Evolutionary conservation across 1,140 invertebrate species (phyloP), one percentile per base, ranked within the genome.

Genomic region (Berghia stephanieae): DNA sequence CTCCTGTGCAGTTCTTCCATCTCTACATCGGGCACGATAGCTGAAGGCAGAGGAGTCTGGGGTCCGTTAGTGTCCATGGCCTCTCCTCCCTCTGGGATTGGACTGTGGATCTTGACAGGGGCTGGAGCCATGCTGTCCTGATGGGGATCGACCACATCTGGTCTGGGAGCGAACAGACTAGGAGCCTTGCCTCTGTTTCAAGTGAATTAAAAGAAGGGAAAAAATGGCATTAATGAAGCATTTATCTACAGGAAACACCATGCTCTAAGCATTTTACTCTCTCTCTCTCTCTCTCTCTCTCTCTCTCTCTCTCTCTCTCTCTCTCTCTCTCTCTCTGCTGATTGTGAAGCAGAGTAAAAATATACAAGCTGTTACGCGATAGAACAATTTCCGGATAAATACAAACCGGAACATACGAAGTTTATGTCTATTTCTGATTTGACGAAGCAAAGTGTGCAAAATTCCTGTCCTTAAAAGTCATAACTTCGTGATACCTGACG

Each of bases 151-250:
- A 69, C 73, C 16, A 60, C 78, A 21, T 77, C 69, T 1, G 74
- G 66, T 44, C 40, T 40, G 21, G 55, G 27, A 24, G 75, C 81
- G 75, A 86, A 87, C 27, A 87, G 79, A 73, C 86, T 87, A 36
- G 82, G 80, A 68, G 86, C 85, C 77, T 85, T 81, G 52, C 86
- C 85, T 76, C 86, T 87, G 78, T 18, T 74, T 43, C 46, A 38
- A 27, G n/a, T 34, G 43, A 75, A 69, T 72, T n/a, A 70, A 40
- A 40, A 70, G n/a, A 5, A 70, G 42, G 1, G 27, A 70, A 43
- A 42, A 70, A 40, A 49, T 34, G 21, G 24, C 1, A 5, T 34
- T 49, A 6, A 31, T 13, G 24, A 27, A 73, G 55, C 31, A 72
- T 31, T 18, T 27, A 46, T n/a, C 27, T 10, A 4, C 5, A 52